Base-by-base conservation (phyloP, 2,797 vertebrate species). In the Ctenosaura bakeri region DNA sequence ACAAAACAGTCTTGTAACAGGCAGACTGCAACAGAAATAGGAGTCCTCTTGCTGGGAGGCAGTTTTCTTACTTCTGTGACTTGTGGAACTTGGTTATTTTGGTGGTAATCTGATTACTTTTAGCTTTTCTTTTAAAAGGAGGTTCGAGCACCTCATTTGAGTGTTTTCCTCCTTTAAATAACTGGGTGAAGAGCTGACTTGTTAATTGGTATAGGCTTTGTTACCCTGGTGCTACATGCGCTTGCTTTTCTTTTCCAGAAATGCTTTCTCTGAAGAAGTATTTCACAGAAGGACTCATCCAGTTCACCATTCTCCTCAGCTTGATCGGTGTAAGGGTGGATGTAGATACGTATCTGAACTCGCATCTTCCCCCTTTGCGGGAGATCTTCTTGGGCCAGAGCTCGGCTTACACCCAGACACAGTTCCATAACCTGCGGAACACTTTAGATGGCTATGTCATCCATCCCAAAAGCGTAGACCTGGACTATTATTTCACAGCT, bases 241-340 rank as follows among this genome's bases (percentile, higher is more conserved):
- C 38, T 79, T 73, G 3, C 54, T 16, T 86, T 26, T 54, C 9
- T 42, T 93, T 32, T 88, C 93, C 96, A 99, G 99, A 99, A 98
- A 99, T 99, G 99, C 99, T 99, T 98, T 99, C 99, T 98, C 97
- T 99, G 99, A 99, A 99, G 99, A 99, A 99, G 98, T 99, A 99
- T 97, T 99, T 99, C 98, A 99, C 99, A 94, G 99, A 99, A 98
- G 99, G 99, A 98, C 99, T 99, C 96, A 99, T 99, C 98, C 99
- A 99, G 97, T 99, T 99, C 98, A 99, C 99, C 98, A 99, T 99
- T 97, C 98, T 99, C 95, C 98, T 99, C 96, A 99, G 99, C 98
- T 97, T 99, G 94, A 98, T 99, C 94, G 99, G 99, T 94, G 98
- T 99, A 93, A 98, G 98, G 86, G 98, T 99, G 98, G 99, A 99